Evolutionary conservation across 1,140 invertebrate species (phyloP).

Genomic region (Aphaenogaster rudis): DNA sequence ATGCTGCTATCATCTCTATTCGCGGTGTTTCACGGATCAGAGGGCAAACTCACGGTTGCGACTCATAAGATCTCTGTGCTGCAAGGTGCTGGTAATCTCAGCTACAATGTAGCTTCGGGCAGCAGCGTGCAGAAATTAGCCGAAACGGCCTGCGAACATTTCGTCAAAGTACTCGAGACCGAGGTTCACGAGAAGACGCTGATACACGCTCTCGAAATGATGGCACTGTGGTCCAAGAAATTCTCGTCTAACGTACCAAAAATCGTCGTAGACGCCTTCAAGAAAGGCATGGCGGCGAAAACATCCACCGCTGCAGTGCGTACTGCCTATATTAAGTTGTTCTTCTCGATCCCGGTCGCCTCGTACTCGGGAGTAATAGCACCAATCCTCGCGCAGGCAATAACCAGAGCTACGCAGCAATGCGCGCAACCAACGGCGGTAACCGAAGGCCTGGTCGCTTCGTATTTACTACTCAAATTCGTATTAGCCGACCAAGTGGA

Average conservation of each 20-base stretch:
- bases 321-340: slow-evolving; percentile 89
- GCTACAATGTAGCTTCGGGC: slow-evolving; percentile 90
- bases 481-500: slow-evolving; percentile 87
- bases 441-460: slow-evolving; percentile 93
- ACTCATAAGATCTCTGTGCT: slow-evolving; percentile 96
- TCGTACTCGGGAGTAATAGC: slow-evolving; percentile 77
- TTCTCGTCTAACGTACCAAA: slow-evolving; percentile 90
- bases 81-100: slow-evolving; percentile 94
- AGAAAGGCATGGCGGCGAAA: slow-evolving; percentile 93
- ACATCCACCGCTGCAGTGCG: slow-evolving; percentile 92
- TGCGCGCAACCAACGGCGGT: slow-evolving; percentile 89
- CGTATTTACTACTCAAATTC: slow-evolving; percentile 91
- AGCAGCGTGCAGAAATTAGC: slow-evolving; percentile 89
- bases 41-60: slow-evolving; percentile 96
- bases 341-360: slow-evolving; percentile 76
- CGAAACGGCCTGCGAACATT: slow-evolving; percentile 89
- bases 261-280: slow-evolving; percentile 92
- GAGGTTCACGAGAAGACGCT: slow-evolving; percentile 98
- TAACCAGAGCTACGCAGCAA: slow-evolving; percentile 82
- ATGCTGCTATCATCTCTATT: slow-evolving; percentile 92
- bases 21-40: slow-evolving; percentile 94
- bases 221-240: slow-evolving; percentile 92
- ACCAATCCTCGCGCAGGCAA: slow-evolving; percentile 81
- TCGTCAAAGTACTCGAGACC: slow-evolving; percentile 93
- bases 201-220: slow-evolving; percentile 92